Evolutionary conservation across 2,113 vertebrate species (phyloP).

Genomic region (Chloropsis hardwickii): DNA sequence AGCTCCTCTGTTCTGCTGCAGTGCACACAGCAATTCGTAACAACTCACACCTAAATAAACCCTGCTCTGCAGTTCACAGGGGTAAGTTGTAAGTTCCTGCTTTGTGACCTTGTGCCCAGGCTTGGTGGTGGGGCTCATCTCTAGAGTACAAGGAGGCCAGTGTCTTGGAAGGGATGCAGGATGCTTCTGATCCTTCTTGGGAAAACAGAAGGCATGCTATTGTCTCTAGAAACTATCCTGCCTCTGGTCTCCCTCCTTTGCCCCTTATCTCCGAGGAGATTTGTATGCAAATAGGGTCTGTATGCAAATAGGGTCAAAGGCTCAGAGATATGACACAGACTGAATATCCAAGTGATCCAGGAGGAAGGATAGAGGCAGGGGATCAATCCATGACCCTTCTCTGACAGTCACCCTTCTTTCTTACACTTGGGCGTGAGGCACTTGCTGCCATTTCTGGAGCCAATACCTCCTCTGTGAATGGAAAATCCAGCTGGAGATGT

Average conservation of each 20-base stretch:
- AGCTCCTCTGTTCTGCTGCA: background rate
- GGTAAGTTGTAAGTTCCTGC: background rate
- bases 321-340: background rate
- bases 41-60: background rate
- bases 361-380: background rate
- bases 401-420: background rate
- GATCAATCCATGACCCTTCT: background rate
- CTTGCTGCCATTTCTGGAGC: background rate
- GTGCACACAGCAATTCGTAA: background rate
- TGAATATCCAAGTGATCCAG: background rate
- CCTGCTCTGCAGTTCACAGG: background rate
- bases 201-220: background rate
- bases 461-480: constrained; percentile 1
- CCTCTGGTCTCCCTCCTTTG: background rate
- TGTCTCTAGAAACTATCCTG: background rate
- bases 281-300: constrained; percentile 13
- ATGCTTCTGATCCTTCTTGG: background rate
- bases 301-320: constrained; percentile 27
- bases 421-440: background rate
- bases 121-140: background rate
- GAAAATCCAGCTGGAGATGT: constrained; percentile 48
- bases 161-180: background rate
- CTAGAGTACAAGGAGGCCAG: background rate
- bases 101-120: background rate
- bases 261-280: background rate